Evolutionary conservation across 2,113 vertebrate species (phyloP), one percentile per base, ranked within the genome.

Genomic region (Zapus hudsonius): DNA sequence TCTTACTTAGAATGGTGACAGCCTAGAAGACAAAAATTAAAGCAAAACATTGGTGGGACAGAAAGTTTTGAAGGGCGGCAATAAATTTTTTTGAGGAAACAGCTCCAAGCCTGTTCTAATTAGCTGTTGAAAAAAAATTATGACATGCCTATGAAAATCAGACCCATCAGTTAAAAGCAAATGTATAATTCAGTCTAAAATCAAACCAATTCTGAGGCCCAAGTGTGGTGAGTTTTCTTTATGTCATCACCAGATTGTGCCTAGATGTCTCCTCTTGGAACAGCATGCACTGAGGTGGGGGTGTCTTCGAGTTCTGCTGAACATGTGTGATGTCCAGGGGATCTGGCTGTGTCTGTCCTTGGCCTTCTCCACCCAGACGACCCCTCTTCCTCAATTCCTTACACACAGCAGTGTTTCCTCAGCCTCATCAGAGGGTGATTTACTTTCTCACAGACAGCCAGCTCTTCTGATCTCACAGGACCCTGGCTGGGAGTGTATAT

Each of bases 321-420:
- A 70, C 36, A 52, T 6, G 82, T 44, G 10, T 36, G 15, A 42
- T 90, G 93, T 74, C 70, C 73, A 72, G 36, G 0, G n/a, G 40
- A 40, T 74, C 59, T 78, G 78, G 88, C 31, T 72, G 40, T 29
- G 44, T 44, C 57, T 95, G 36, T 63, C 44, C 67, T n/a, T n/a
- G 80, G 36, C 23, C 33, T 92, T 75, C 29, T 74, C 81, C 22
- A 38, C 23, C 4, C 3, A 64, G 73, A 73, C 25, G 23, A 22
- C 22, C 61, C 29, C 8, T 59, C 22, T 79, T 92, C 63, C 75
- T 95, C 85, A 91, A 79, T 67, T 78, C 86, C 75, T 85, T 95
- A 78, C 72, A 59, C 40, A 70, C 31, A 87, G 64, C 4, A 9
- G 44, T 31, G 27, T 19, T 85, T 72, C 82, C 20, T 38, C 36